phyloP scores from a whole-genome alignment of 1,140 invertebrate species.

The Sycophaga agraensis region DNA sequence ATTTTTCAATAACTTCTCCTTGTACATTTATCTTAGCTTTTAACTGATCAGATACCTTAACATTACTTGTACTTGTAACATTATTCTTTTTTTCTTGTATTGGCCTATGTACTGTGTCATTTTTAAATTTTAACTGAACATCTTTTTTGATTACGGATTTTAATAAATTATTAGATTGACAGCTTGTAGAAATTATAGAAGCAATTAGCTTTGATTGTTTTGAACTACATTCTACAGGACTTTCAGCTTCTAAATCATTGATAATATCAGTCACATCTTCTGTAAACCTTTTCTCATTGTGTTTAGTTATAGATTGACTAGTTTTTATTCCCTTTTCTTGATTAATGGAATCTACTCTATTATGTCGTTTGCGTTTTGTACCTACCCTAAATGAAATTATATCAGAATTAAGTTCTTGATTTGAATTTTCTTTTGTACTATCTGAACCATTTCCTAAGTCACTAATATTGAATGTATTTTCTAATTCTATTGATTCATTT shows the following conservation, averaged over 20 bases:
- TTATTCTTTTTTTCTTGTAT: conserved; percentile 16
- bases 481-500: conserved; percentile 12
- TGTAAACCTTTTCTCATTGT: conserved; percentile 14
- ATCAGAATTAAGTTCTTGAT: conserved; percentile 26
- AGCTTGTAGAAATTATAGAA: conserved; percentile 36
- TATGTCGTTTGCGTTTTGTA: conserved; percentile 36
- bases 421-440: conserved; percentile 31
- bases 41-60: conserved; percentile 23
- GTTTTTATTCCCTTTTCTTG: conserved; percentile 8
- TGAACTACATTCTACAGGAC: conserved; percentile 21
- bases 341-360: conserved; percentile 29
- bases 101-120: conserved; percentile 3
- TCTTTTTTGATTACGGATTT: conserved; percentile 24
- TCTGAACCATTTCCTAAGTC: conserved; percentile 15
- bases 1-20: conserved; percentile 39
- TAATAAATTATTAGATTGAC: conserved; percentile 2
- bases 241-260: conserved; percentile 36
- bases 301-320: conserved; percentile 11
- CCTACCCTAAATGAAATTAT: conserved; percentile 30
- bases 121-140: conserved; percentile 23
- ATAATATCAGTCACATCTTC: conserved; percentile 47
- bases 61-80: neutral
- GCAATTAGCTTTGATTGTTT: conserved; percentile 32
- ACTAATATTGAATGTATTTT: conserved; percentile 11
- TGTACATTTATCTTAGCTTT: conserved; percentile 39